A percentile compares a stretch with the other conserved stretches of the same genome.
Evolutionary conservation across 2,888 invertebrate species (phyloP).

Genomic region (Archaeoteleia sp.): DNA sequence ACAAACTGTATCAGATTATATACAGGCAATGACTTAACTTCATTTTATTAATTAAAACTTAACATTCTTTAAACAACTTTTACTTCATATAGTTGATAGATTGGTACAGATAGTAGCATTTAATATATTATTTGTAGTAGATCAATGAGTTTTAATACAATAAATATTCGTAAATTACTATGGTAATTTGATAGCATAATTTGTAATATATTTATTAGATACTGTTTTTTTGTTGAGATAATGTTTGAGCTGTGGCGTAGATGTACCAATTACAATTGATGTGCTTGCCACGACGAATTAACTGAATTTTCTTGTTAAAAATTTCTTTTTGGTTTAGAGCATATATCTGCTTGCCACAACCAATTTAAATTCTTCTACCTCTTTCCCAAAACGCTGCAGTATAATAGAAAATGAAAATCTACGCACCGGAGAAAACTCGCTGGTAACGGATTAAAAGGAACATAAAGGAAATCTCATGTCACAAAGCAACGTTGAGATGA

Average conservation of each 20-base stretch:
- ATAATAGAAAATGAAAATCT: slow-evolving; percentile 46
- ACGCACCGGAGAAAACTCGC: slow-evolving; percentile 24
- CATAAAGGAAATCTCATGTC: slow-evolving; percentile 22
- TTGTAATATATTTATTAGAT: too few relatives aligned
- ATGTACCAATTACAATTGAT: slow-evolving; percentile 33
- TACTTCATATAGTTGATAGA: too few relatives aligned
- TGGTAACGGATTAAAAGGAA: slow-evolving; percentile 41
- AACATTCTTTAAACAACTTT: too few relatives aligned
- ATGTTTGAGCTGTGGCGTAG: not conserved
- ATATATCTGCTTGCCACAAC: slow-evolving; percentile 15
- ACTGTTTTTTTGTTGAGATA: slow-evolving; percentile 12
- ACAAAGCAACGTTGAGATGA: slow-evolving; percentile 32
- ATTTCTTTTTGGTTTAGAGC: slow-evolving; percentile 24
- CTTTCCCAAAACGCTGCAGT: slow-evolving; percentile 16
- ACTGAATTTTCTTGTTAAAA: slow-evolving; percentile 32
- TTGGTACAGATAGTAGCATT: too few relatives aligned
- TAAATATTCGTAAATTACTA: too few relatives aligned
- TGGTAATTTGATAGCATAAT: too few relatives aligned
- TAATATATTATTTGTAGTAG: too few relatives aligned
- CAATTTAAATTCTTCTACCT: slow-evolving; percentile 42
- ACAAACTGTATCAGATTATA: too few relatives aligned
- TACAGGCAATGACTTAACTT: too few relatives aligned
- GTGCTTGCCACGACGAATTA: slow-evolving; percentile 29
- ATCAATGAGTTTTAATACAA: too few relatives aligned
- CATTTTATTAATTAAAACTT: too few relatives aligned